These are phyloP conservation scores for Dromas ardeola DNA, from an alignment of 2,113 vertebrate genomes.

Conservation along the genomic window DNA sequence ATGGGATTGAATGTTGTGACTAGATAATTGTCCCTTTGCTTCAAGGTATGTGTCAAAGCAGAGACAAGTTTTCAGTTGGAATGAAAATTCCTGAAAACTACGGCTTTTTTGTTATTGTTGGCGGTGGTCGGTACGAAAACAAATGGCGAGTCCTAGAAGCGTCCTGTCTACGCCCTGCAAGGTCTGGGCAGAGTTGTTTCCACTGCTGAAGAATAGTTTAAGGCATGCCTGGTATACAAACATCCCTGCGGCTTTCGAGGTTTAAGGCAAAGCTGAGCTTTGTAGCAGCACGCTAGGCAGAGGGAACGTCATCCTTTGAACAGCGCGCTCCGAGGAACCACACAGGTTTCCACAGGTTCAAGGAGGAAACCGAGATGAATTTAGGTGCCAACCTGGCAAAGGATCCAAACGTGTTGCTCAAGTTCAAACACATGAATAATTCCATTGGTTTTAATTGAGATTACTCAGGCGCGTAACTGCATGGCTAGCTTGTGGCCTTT, in stretches of 20 bases:
- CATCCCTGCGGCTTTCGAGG: not conserved
- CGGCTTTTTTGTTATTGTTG: not conserved
- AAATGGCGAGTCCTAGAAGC: not conserved
- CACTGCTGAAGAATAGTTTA: not conserved
- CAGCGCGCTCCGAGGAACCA: not conserved
- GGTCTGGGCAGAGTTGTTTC: not conserved
- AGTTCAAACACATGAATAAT: not conserved
- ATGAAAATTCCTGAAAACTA: not conserved
- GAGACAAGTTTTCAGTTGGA: not conserved
- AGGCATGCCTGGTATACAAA: not conserved
- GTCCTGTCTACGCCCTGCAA: not conserved
- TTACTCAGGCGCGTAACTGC: not conserved
- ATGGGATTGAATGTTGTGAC: slow-evolving; percentile 46
- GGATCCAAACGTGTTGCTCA: not conserved
- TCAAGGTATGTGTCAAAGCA: slow-evolving; percentile 33
- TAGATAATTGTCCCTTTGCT: slow-evolving; percentile 62
- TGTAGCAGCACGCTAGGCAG: not conserved
- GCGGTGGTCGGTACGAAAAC: not conserved
- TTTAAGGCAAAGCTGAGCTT: not conserved
- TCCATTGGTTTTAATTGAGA: not conserved
- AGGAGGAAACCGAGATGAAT: not conserved
- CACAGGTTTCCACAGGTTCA: not conserved
- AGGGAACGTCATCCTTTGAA: not conserved
- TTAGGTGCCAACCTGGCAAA: not conserved
- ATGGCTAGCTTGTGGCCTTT: not conserved